phyloP scores from a whole-genome alignment of 1,140 invertebrate species.

The Drosophila bocki region DNA sequence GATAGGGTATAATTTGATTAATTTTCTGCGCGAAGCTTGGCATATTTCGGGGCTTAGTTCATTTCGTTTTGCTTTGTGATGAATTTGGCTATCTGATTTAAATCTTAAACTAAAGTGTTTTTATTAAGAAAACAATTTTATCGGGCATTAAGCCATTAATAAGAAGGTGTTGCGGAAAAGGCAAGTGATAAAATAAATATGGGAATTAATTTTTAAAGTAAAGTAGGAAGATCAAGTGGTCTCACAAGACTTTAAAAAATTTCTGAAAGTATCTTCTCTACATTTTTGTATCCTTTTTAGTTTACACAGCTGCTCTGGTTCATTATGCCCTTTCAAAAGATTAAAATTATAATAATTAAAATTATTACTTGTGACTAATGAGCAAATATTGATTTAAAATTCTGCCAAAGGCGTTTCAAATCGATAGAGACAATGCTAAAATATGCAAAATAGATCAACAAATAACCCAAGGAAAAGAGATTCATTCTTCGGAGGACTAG shows the following conservation, averaged over 20 bases:
- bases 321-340: neutral
- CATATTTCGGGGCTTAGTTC: slow-evolving; percentile 23
- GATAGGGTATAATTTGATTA: slow-evolving; percentile 62
- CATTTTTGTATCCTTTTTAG: neutral
- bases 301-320: slow-evolving; percentile 12
- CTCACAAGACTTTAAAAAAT: neutral
- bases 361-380: slow-evolving; percentile 78
- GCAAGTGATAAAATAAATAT: neutral
- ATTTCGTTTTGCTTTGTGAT: slow-evolving; percentile 6
- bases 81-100: slow-evolving; percentile 6
- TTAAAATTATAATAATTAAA: slow-evolving; percentile 68
- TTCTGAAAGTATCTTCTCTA: neutral
- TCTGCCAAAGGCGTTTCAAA: slow-evolving; percentile 20
- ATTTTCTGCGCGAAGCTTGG: slow-evolving; percentile 40
- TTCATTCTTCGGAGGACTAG: neutral
- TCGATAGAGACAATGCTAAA: slow-evolving; percentile 38
- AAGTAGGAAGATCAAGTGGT: neutral
- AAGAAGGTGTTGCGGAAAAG: neutral
- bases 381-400: slow-evolving; percentile 73
- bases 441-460: slow-evolving; percentile 70
- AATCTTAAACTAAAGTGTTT: slow-evolving; percentile 10
- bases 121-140: slow-evolving; percentile 11
- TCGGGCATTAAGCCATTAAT: neutral
- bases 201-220: neutral
- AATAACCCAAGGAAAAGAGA: slow-evolving; percentile 30